Evolutionary conservation across 2,888 invertebrate species (phyloP), one percentile per base, ranked within the genome.

Genomic region (Anthophora plumipes): DNA sequence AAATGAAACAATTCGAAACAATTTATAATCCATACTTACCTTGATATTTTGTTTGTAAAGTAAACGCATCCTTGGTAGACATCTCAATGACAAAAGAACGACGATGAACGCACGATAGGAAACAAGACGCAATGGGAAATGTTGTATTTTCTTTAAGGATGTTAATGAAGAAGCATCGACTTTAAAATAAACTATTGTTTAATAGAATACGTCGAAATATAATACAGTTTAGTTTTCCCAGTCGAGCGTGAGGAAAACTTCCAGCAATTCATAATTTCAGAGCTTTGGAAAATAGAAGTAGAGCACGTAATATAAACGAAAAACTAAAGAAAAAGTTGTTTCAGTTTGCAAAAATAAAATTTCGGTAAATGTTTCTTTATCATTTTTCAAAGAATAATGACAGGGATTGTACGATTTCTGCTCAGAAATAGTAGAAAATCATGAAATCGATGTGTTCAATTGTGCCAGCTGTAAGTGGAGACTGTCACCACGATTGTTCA

Each of bases 141-240:
- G 31, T 11, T 50, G 46, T 22, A 11, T 54, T 17, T 64, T 12
- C 17, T 14, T 17, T 11, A 67, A 72, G 55, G 71, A 61, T 39
- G 61, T 69, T 69, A 77, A 74, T 77, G 63, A 60, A 64, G 31
- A 78, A 52, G 69, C 66, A 64, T 17, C 31, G 43, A 68, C 73
- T 80, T 91, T 91, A 89, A 91, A 89, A 91, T 89, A 92, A 92
- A 91, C 90, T 91, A 90, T 89, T 89, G 87, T 92, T 91, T 91
- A 91, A 92, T 91, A 91, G 89, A 92, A 89, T 89, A 90, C 86
- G 90, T 91, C 88, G 89, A 89, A 88, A 91, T 90, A 91, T 91
- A 89, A 87, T 91, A 91, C 90, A 90, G 89, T 89, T 88, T 84
- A 84, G 82, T 86, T 88, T 85, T 80, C 83, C 14, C 1, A 25